phyloP scores from a whole-genome alignment of 30 jellyfish, hydroid and myxozoan genomes.

The Turritopsis dohrnii region DNA sequence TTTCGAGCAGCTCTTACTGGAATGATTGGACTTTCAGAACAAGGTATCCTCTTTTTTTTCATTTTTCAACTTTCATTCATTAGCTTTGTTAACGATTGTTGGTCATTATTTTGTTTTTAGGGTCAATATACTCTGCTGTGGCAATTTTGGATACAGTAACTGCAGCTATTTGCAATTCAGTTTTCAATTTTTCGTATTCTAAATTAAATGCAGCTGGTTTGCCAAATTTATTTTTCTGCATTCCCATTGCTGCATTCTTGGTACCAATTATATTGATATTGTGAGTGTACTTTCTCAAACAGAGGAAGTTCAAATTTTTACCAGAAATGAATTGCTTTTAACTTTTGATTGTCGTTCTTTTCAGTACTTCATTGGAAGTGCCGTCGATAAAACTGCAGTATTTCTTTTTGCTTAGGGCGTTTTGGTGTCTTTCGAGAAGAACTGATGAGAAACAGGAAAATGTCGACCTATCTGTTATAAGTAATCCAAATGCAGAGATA shows the following conservation, averaged over 20 bases:
- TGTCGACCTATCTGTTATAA: background rate
- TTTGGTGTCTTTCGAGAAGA: background rate
- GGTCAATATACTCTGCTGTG: constrained; percentile 60
- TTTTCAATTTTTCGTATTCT: constrained; percentile 56
- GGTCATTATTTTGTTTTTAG: constrained; percentile 25
- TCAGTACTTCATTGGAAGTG: no score
- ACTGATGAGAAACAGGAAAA: background rate
- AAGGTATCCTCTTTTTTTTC: background rate
- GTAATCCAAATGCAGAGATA: background rate
- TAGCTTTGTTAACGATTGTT: no score
- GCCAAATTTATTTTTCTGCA: constrained; percentile 48
- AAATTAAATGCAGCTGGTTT: constrained; percentile 24
- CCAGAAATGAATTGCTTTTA: no score
- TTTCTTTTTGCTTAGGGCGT: background rate
- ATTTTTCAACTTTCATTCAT: no score
- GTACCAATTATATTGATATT: background rate
- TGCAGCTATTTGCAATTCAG: constrained; percentile 36
- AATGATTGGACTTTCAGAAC: background rate
- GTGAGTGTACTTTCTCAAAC: constrained; percentile 3
- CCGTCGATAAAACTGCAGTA: no score
- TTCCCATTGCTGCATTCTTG: constrained; percentile 10
- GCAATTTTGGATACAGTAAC: constrained; percentile 54
- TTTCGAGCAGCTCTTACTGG: background rate
- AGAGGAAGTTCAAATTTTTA: no score
- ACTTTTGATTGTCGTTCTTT: no score